These are phyloP conservation scores for Megatriorchis doriae DNA, from an alignment of 2,113 vertebrate genomes.

Conservation along the genomic window DNA sequence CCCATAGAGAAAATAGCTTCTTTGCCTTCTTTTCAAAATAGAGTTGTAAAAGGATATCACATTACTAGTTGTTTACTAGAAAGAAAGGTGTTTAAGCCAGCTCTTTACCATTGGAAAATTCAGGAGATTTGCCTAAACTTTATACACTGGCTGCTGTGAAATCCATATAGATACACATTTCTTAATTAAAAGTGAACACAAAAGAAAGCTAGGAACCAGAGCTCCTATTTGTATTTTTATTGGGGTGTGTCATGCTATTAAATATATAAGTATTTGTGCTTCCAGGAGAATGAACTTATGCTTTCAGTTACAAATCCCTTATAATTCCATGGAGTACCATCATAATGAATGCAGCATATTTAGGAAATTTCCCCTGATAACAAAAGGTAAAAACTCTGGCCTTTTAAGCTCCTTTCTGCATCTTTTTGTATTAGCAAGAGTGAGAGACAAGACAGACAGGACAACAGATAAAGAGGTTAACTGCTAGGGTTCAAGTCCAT, in stretches of 20 bases:
- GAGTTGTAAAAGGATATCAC: neutral
- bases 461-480: neutral
- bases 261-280: neutral
- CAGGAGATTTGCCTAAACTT: neutral
- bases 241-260: neutral
- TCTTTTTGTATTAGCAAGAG: neutral
- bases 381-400: neutral
- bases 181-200: neutral
- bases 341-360: neutral
- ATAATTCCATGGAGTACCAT: accelerated
- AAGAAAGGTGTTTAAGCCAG: neutral
- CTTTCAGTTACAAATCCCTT: neutral
- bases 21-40: neutral
- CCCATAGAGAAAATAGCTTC: neutral
- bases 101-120: neutral
- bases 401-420: neutral
- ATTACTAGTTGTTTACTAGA: neutral
- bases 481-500: neutral
- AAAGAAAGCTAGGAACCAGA: neutral
- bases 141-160: neutral
- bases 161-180: neutral
- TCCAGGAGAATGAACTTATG: neutral
- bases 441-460: neutral
- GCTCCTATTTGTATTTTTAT: neutral
- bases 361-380: neutral